These are phyloP conservation scores for Kryptolebias marmoratus DNA, from an alignment of 2,113 vertebrate genomes.

Conservation along the genomic window DNA sequence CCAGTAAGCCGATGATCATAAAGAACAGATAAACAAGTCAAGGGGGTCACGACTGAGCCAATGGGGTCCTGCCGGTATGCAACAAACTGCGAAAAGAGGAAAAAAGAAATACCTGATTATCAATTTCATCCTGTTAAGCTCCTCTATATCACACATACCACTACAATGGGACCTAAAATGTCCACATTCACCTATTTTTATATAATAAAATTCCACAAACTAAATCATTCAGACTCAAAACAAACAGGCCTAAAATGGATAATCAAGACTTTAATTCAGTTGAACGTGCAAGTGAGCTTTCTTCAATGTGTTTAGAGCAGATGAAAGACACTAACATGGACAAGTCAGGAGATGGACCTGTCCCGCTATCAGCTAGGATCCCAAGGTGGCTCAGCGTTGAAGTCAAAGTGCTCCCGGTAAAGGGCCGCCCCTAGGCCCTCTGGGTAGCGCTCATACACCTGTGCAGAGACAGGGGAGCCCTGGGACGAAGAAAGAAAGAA, in stretches of 20 bases:
- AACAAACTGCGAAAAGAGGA: conserved; percentile 88
- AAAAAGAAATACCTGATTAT: neutral
- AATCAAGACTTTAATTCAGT: conserved; percentile 23
- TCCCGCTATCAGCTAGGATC: conserved; percentile 99
- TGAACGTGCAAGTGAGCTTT: neutral
- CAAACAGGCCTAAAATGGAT: neutral
- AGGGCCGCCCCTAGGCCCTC: conserved; percentile 99
- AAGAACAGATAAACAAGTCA: conserved; percentile 90
- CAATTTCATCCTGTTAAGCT: neutral
- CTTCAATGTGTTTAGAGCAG: neutral
- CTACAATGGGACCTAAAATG: neutral
- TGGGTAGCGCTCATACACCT: conserved; percentile 96
- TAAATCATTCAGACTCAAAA: neutral
- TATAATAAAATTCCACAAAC: neutral
- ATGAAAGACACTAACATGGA: conserved; percentile 91
- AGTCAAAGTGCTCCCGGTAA: conserved; percentile 99
- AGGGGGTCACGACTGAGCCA: conserved; percentile 88
- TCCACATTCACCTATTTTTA: no score
- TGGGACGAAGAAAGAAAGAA: conserved; percentile 27
- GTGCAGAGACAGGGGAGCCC: conserved; percentile 86
- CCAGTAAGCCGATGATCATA: conserved; percentile 98
- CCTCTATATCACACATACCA: neutral
- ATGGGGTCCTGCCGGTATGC: conserved; percentile 97
- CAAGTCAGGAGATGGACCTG: conserved; percentile 99
- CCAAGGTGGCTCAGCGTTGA: conserved; percentile 99